Evolutionary conservation across 2,113 vertebrate species (phyloP).

Genomic region (Dromaius novaehollandiae): DNA sequence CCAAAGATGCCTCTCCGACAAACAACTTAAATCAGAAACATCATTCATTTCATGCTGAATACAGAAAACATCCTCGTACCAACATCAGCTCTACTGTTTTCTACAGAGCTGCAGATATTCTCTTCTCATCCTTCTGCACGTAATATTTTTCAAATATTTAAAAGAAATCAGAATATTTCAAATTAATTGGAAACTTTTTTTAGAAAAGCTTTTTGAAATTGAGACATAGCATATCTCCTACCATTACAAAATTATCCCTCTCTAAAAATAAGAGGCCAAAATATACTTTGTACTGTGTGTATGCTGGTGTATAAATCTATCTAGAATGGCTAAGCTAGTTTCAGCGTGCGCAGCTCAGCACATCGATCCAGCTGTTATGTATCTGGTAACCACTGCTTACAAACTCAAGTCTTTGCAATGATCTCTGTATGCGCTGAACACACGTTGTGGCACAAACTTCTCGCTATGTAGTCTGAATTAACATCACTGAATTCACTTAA

Average conservation of each 20-base stretch:
- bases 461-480: neutral
- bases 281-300: neutral
- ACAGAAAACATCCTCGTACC: neutral
- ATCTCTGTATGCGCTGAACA: neutral
- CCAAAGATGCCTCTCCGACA: neutral
- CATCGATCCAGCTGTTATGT: neutral
- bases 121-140: neutral
- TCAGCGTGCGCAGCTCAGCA: neutral
- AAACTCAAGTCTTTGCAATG: neutral
- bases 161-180: neutral
- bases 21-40: neutral
- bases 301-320: neutral
- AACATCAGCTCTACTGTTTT: fast-evolving
- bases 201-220: neutral
- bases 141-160: neutral
- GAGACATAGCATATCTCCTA: neutral
- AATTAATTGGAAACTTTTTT: neutral
- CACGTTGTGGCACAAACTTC: neutral
- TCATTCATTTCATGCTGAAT: neutral
- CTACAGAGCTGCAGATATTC: neutral
- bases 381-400: neutral
- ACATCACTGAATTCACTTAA: neutral
- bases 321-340: neutral
- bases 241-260: neutral
- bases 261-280: neutral